These are phyloP conservation scores for Thryonomys swinderianus DNA, from an alignment of 2,113 vertebrate species.

Conservation along the genomic window DNA sequence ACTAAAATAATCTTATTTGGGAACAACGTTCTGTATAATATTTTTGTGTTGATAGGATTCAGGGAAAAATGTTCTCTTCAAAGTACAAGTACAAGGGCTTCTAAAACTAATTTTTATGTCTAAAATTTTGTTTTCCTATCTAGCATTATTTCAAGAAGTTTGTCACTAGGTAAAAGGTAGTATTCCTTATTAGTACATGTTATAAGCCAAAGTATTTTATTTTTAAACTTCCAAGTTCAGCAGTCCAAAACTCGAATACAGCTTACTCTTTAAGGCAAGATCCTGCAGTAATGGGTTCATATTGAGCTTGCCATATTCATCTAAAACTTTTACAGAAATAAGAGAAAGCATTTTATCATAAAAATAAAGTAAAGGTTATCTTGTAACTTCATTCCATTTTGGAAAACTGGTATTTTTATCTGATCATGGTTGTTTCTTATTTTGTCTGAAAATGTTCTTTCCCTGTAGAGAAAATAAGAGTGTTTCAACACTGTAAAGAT, in stretches of 20 bases:
- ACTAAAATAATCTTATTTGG: neutral
- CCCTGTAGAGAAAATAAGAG: slow-evolving; percentile 49
- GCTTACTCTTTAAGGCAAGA: neutral
- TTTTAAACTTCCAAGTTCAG: slow-evolving; percentile 18
- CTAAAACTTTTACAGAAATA: neutral
- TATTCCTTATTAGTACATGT: neutral
- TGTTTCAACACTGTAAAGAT: slow-evolving; percentile 28
- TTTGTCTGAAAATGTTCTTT: slow-evolving; percentile 55
- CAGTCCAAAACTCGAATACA: neutral
- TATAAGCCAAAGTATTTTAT: neutral
- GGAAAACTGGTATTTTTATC: slow-evolving; percentile 18
- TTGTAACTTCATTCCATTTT: slow-evolving; percentile 26
- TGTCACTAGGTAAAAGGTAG: neutral
- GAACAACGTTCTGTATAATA: neutral
- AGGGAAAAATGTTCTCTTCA: neutral
- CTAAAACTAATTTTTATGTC: neutral
- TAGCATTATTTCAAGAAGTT: neutral
- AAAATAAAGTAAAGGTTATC: neutral
- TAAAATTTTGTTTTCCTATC: neutral
- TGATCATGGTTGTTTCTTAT: slow-evolving; percentile 32
- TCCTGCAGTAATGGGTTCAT: neutral
- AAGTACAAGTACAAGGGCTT: neutral
- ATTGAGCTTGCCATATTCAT: neutral
- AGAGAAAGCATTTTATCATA: neutral
- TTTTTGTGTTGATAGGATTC: slow-evolving; percentile 20